Evolutionary conservation across 2,888 invertebrate species (phyloP), one percentile per base, ranked within the genome.

Genomic region (Rhagonycha fulva): DNA sequence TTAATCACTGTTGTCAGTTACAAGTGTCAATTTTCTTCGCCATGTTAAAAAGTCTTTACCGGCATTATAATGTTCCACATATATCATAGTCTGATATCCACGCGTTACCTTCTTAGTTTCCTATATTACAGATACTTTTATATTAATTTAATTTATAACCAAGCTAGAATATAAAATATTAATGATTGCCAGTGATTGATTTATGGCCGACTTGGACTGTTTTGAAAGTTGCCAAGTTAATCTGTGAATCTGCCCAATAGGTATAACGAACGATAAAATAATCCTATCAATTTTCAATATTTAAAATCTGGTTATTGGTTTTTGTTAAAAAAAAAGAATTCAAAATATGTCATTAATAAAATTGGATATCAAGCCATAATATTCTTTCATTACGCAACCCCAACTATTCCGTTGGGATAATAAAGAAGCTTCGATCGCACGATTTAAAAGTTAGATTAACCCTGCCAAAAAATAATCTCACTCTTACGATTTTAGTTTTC

Each of bases 1-100:
- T 66, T 66, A 66, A 66, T 66, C 63, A 66, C 23, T 66, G 23
- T 66, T 66, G 63, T 66, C 63, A 24, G 23, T 66, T 66, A 66
- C 63, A 66, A 12, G 63, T 66, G 63, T 66, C 63, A 24, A 66
- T 66, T 66, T 66, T 26, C 63, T 66, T 63, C 63, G 7, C 12
- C 12, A 24, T 63, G 24, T 5, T 32, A n/a, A 32, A 32, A 47
- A n/a, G 12, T 12, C 5, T 32, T 32, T 32, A 32, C 32, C 32
- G 12, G 12, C 12, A 47, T 47, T 47, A n/a, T 47, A 47, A 47
- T 47, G 47, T n/a, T 47, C 7, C 7, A n/a, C 47, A 47, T 47
- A 47, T 47, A 47, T 47, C 47, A 47, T 47, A n/a, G n/a, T 32
- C n/a, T n/a, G n/a, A n/a, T n/a, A n/a, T 63, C 63, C 63, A 23